These are phyloP conservation scores for Ormia ochracea DNA, from an alignment of 2,888 invertebrate genomes.

Conservation along the genomic window DNA sequence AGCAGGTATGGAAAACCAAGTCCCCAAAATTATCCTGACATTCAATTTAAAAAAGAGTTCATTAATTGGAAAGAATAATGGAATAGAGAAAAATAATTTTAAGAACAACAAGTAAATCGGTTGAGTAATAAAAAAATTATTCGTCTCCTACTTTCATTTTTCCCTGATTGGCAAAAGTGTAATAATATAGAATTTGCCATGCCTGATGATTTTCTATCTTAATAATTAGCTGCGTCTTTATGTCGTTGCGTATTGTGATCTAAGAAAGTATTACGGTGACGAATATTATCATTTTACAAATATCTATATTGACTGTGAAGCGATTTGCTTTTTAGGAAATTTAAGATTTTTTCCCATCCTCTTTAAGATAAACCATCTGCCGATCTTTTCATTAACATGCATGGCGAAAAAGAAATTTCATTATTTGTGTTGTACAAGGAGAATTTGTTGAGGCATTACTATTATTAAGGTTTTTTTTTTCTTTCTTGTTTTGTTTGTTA, in stretches of 20 bases:
- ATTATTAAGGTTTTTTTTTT: neutral
- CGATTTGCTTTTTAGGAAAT: neutral
- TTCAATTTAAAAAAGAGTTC: neutral
- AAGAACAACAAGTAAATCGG: no score
- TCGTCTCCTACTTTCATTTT: no score
- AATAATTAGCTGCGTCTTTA: neutral
- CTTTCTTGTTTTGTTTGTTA: no score
- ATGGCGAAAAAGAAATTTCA: neutral
- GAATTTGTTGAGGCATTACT: neutral
- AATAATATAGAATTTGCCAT: neutral
- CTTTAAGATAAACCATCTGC: conserved; percentile 23
- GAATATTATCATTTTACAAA: conserved; percentile 10
- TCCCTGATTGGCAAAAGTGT: no score
- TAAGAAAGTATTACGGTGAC: neutral
- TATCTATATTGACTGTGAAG: conserved; percentile 23
- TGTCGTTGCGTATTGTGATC: neutral
- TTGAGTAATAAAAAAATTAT: no score
- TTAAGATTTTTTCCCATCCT: neutral
- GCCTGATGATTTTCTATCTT: neutral
- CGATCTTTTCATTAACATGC: neutral
- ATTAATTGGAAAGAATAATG: no score
- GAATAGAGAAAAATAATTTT: no score
- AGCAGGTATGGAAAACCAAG: neutral
- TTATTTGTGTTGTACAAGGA: neutral
- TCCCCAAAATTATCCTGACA: neutral